These are phyloP conservation scores for Acanthosepion pharaonis DNA, from an alignment of 2,888 invertebrate genomes.

Conservation along the genomic window DNA sequence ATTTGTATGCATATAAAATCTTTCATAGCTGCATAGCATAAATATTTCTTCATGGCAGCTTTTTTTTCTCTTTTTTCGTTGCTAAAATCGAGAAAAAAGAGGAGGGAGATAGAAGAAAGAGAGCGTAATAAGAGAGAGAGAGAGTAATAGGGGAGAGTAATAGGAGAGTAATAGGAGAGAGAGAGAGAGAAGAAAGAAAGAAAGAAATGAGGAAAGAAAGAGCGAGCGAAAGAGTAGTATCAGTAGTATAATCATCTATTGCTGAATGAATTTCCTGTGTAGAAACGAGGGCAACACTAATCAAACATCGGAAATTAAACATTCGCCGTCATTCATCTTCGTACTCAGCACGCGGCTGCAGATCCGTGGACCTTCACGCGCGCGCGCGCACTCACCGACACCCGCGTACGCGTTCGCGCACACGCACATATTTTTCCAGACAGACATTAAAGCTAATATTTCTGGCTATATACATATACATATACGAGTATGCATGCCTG, in stretches of 20 bases:
- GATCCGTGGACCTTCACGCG: background rate
- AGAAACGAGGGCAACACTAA: constrained; percentile 1
- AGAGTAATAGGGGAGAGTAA: background rate
- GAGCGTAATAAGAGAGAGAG: background rate
- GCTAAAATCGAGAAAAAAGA: no score
- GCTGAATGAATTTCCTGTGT: background rate
- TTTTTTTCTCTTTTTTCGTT: no score
- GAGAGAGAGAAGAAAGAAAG: background rate
- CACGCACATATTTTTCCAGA: background rate
- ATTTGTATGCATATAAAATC: no score
- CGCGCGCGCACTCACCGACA: background rate
- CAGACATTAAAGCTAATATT: background rate
- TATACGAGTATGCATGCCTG: no score
- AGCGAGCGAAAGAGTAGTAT: background rate
- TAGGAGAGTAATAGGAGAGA: background rate
- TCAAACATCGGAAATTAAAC: background rate
- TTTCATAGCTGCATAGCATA: no score
- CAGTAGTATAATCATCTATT: background rate
- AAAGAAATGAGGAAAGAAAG: background rate
- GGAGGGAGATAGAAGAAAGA: no score
- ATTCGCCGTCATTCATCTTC: background rate
- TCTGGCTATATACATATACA: no score
- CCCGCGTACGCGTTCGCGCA: background rate
- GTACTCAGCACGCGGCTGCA: background rate
- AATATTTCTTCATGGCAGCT: no score